These are phyloP conservation scores for Drosophila pandora DNA, from an alignment of 1,140 invertebrate species.

Conservation along the genomic window DNA sequence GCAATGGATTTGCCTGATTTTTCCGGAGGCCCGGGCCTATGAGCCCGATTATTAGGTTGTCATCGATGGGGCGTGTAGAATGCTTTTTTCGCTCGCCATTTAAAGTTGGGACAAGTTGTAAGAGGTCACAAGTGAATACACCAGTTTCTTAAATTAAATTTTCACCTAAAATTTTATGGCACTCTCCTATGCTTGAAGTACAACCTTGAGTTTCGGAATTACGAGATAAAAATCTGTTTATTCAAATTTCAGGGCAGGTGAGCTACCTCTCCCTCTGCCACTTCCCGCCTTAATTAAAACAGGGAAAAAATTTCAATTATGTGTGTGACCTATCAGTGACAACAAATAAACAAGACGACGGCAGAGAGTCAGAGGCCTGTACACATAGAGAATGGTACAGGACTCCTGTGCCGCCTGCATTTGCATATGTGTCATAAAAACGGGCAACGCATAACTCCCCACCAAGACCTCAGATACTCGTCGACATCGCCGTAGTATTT, in stretches of 20 bases:
- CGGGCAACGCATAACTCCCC: conserved; percentile 65
- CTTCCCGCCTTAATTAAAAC: conserved; percentile 58
- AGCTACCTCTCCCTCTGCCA: neutral
- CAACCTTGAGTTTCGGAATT: neutral
- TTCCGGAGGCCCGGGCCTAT: conserved; percentile 14
- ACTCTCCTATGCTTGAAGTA: neutral
- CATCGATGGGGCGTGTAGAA: conserved; percentile 27
- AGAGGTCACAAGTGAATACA: neutral
- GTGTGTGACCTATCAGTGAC: conserved; percentile 74
- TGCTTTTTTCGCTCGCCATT: neutral
- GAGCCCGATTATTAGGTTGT: conserved; percentile 35
- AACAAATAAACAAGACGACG: conserved; percentile 70
- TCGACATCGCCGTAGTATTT: conserved; percentile 25
- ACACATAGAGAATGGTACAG: neutral
- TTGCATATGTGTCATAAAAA: conserved; percentile 75
- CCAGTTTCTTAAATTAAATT: neutral
- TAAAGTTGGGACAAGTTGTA: neutral
- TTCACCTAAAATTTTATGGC: neutral
- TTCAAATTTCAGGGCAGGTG: conserved; percentile 11
- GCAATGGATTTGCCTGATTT: conserved; percentile 12
- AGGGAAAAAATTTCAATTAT: conserved; percentile 68
- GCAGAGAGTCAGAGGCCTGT: conserved; percentile 20
- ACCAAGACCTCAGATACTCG: conserved; percentile 22
- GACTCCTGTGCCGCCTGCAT: conserved; percentile 17
- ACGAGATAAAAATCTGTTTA: conserved; percentile 1